Conservation (phyloP, 35 echinoderm and acorn worm genomes). For the Acanthaster planci region DNA sequence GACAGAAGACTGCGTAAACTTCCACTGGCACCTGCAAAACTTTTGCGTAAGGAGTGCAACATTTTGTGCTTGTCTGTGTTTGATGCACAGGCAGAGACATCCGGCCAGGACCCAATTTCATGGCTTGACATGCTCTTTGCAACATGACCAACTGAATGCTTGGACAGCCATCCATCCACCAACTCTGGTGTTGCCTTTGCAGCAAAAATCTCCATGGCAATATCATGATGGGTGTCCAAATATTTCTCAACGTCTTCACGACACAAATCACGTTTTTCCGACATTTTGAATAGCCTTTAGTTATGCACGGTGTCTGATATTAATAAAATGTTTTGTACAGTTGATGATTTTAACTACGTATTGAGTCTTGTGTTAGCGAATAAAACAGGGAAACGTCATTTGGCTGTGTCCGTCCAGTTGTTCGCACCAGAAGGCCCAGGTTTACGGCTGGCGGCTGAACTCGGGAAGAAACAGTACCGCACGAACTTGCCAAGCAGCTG, state of each 20-base stretch:
- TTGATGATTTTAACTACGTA: neutral
- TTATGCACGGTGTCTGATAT: neutral
- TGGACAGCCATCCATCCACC: constrained; percentile 81
- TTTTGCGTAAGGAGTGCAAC: constrained; percentile 85
- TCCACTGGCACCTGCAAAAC: constrained; percentile 82
- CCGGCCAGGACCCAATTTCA: constrained; percentile 45
- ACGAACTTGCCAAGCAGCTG: neutral
- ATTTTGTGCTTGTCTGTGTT: constrained; percentile 53
- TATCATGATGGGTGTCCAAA: constrained; percentile 64
- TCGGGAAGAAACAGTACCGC: neutral
- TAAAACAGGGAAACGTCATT: neutral
- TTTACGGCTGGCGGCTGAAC: neutral
- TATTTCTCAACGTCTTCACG: constrained; percentile 82
- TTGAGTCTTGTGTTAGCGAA: neutral
- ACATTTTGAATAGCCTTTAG: constrained; percentile 8
- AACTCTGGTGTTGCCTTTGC: constrained; percentile 81
- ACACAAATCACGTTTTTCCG: constrained; percentile 27
- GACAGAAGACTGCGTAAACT: constrained; percentile 80
- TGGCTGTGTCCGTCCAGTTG: neutral
- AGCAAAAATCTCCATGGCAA: constrained; percentile 71
- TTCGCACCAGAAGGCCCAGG: neutral
- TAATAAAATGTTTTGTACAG: neutral
- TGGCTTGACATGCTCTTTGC: constrained; percentile 10
- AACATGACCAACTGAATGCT: constrained; percentile 58
- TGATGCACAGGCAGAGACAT: constrained; percentile 24